Evolutionary conservation across 1,140 invertebrate species (phyloP), one percentile per base, ranked within the genome.

Genomic region (Reticulitermes speratus): DNA sequence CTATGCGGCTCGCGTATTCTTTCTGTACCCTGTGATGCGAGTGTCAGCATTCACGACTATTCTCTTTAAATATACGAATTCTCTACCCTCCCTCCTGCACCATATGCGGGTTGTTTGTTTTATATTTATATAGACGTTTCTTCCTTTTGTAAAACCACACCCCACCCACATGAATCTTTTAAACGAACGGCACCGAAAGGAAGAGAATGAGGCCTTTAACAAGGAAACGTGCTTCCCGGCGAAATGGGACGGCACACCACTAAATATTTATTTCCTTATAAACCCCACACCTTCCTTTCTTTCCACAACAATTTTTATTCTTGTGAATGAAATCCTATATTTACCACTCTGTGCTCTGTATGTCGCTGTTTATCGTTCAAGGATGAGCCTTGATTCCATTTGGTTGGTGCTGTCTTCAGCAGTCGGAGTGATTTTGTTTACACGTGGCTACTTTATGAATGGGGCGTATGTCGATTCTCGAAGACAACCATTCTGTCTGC

Each of bases 241-340:
- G 25, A 25, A 30, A 30, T 25, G n/a, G 65, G n/a, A 25, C 9
- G 65, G 65, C n/a, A 30, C 25, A 75, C 65, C 65, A 75, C 65
- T 75, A 75, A 75, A 75, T 75, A 75, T 75, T 75, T 75, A 75
- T 75, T 75, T 75, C 65, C 65, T 30, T 75, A 75, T 75, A 75
- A 30, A 75, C 65, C 65, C 14, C 65, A 30, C n/a, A 9, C 7
- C 65, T 30, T 75, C 65, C 65, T 75, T 14, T 30, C 65, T 75
- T 75, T 75, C n/a, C 12, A 75, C 65, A 75, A 75, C 65, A 75
- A 30, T 75, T 75, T 75, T 75, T 75, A 75, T 75, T 75, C 65
- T 0, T 75, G 65, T 75, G 25, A n/a, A 30, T 75, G 65, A 75
- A 75, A n/a, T 75, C n/a, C n/a, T 75, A 75, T 75, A 75, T 75